Base-by-base conservation (phyloP, 1,140 invertebrate genomes). In the Gerris buenoi region DNA sequence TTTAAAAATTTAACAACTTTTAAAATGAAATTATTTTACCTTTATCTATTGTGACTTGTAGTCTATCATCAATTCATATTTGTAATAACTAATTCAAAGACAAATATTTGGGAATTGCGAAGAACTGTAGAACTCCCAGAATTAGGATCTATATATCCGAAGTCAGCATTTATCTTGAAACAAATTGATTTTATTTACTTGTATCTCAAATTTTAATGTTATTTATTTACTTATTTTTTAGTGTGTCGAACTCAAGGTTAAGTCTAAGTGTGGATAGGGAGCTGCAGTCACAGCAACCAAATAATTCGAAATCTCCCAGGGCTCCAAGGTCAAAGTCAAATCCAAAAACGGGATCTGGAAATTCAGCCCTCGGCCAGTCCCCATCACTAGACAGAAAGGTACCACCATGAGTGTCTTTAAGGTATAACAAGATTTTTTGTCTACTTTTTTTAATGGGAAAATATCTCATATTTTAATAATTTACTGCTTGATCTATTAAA, bases 361-460 rank as follows among this genome's bases (percentile, higher is more conserved):
- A 67, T 56, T 69, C 68, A 23, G 64, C 63, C 68, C 68, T 69
- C 66, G 68, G 68, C 23, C 66, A 67, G 33, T 63, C 68, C 33
- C 59, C 66, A 25, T 26, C 27, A 26, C 26, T 63, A 46, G 68
- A 67, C n/a, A 64, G 64, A 61, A 69, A 69, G 68, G 66, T 67
- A 68, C n/a, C n/a, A n/a, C n/a, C n/a, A n/a, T n/a, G n/a, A n/a
- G n/a, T n/a, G n/a, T n/a, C n/a, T n/a, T n/a, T n/a, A n/a, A n/a
- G n/a, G n/a, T n/a, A n/a, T n/a, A n/a, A n/a, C n/a, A n/a, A n/a
- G n/a, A n/a, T n/a, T n/a, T n/a, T n/a, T n/a, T n/a, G n/a, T n/a
- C n/a, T n/a, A n/a, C n/a, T n/a, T n/a, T n/a, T n/a, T n/a, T n/a
- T n/a, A n/a, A n/a, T n/a, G n/a, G n/a, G n/a, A n/a, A n/a, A n/a